These are phyloP conservation scores for Macrotrachela quadricornifera DNA, from an alignment of 1,140 invertebrate genomes.

Conservation along the genomic window DNA sequence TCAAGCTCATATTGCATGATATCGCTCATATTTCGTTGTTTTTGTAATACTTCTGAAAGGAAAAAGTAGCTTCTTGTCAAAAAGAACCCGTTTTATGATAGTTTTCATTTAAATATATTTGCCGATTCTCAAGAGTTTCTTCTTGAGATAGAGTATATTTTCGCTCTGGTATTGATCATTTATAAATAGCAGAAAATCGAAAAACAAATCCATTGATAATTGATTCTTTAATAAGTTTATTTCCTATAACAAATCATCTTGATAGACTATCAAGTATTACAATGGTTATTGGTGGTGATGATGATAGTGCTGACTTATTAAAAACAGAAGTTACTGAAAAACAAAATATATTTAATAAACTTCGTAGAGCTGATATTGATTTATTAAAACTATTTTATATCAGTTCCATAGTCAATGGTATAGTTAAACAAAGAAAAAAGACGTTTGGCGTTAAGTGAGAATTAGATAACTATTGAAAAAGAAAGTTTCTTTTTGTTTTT, in stretches of 20 bases:
- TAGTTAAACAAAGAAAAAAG: slow-evolving; percentile 68
- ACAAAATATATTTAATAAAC: slow-evolving; percentile 17
- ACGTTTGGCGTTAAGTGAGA: slow-evolving; percentile 60
- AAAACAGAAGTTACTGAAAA: neutral
- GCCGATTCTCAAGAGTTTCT: slow-evolving; percentile 28
- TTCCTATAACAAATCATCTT: neutral
- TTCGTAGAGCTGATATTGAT: slow-evolving; percentile 47
- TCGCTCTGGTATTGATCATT: slow-evolving; percentile 16
- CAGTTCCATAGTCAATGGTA: slow-evolving; percentile 54
- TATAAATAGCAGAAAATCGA: neutral
- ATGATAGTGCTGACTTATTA: neutral
- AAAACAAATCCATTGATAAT: neutral
- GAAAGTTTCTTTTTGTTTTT: neutral
- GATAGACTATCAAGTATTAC: neutral
- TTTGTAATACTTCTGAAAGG: slow-evolving; percentile 56
- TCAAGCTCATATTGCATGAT: slow-evolving; percentile 33
- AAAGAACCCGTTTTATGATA: slow-evolving; percentile 30
- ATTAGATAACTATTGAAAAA: neutral
- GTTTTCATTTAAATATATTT: slow-evolving; percentile 33
- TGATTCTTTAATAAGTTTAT: neutral
- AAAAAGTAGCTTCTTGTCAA: slow-evolving; percentile 34
- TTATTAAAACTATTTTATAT: slow-evolving; percentile 49
- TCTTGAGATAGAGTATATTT: slow-evolving; percentile 51
- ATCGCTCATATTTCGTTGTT: slow-evolving; percentile 51
- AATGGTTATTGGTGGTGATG: neutral